phyloP scores from a whole-genome alignment of 2,113 vertebrate genomes.

The Hypanus sabinus region DNA sequence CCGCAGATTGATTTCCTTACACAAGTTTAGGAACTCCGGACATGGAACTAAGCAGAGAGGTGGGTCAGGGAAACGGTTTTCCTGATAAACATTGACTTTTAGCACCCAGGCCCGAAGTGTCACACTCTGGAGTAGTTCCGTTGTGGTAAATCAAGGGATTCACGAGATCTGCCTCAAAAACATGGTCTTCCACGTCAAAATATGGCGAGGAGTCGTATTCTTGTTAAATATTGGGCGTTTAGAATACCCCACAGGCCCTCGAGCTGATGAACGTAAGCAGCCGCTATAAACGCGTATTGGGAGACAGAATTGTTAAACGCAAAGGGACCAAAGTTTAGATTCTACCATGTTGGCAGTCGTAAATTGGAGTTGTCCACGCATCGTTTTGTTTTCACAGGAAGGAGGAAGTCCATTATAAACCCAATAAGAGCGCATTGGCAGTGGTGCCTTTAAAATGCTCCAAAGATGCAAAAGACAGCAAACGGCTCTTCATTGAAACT shows the following conservation, averaged over 20 bases:
- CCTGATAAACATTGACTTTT: not conserved
- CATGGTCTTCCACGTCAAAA: not conserved
- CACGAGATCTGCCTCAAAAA: not conserved
- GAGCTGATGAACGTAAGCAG: too few species aligned
- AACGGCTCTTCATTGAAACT: not conserved
- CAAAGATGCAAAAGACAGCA: too few species aligned
- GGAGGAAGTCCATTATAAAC: not conserved
- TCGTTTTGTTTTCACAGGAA: not conserved
- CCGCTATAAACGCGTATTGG: not conserved
- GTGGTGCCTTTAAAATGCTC: not conserved
- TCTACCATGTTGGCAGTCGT: not conserved
- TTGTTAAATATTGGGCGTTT: too few species aligned
- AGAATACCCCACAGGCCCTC: too few species aligned
- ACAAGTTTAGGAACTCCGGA: constrained; percentile 31
- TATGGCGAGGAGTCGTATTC: not conserved
- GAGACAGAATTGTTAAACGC: not conserved
- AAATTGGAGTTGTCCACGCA: not conserved
- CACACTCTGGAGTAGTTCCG: not conserved
- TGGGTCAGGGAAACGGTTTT: not conserved
- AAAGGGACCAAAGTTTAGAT: not conserved
- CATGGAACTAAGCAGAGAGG: not conserved
- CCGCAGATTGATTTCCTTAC: constrained; percentile 23
- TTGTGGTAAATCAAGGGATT: not conserved
- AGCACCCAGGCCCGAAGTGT: not conserved
- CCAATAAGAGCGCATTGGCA: too few species aligned